Percentiles rank a stretch among this genome's conserved stretches.
phyloP scores from a whole-genome alignment of 2,113 vertebrate species.

The Microcebus lehilahytsara region DNA sequence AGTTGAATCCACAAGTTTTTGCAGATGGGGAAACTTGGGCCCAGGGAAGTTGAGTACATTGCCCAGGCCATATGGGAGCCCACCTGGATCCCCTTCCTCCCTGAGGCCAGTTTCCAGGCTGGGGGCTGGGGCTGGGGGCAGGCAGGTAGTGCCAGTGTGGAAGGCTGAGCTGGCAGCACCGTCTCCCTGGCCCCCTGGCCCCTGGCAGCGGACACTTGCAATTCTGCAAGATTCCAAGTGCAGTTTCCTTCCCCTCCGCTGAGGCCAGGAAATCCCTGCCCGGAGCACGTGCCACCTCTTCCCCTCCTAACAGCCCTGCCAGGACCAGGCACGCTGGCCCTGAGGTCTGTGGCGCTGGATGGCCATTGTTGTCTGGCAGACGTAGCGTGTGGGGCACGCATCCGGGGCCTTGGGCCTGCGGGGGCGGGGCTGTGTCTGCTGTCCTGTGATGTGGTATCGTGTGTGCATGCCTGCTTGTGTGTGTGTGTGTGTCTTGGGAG shows the following conservation, averaged over 20 bases:
- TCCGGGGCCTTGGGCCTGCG: not conserved
- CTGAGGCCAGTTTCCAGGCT: not conserved
- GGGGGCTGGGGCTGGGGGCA: not conserved
- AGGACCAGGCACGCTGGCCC: not conserved
- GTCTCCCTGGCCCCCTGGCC: not conserved
- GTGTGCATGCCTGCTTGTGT: rapidly evolving
- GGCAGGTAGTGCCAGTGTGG: not conserved
- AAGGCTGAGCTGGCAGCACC: not conserved
- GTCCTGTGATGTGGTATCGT: no score
- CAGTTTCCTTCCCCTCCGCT: not conserved
- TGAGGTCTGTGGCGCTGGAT: rapidly evolving
- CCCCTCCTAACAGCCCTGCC: not conserved
- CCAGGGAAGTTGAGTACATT: not conserved
- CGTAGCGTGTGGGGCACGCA: rapidly evolving
- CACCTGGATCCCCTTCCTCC: not conserved
- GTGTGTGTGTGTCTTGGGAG: not conserved
- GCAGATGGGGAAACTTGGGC: not conserved
- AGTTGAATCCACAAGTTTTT: not conserved
- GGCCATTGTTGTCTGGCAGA: not conserved
- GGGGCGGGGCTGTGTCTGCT: not conserved
- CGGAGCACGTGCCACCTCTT: rapidly evolving
- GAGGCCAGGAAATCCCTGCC: not conserved
- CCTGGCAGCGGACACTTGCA: rapidly evolving
- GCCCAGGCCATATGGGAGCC: not conserved
- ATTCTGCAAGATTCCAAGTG: not conserved